phyloP scores from a whole-genome alignment of 2,113 vertebrate species.

The Calyptommatus sinebrachiatus region DNA sequence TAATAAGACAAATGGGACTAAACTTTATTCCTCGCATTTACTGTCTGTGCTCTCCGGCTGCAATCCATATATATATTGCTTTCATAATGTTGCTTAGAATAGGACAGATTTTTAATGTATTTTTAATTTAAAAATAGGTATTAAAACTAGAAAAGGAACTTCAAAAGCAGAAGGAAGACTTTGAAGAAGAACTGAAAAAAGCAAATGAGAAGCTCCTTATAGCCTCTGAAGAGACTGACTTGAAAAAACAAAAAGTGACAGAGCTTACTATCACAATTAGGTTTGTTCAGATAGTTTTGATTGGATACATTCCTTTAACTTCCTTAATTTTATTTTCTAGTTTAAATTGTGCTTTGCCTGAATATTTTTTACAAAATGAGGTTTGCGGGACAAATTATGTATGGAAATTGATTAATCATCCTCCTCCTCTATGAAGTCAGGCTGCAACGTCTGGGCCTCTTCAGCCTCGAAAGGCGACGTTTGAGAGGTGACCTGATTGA shows the following conservation, averaged over 20 bases:
- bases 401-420: not conserved
- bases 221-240: constrained; percentile 67
- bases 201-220: constrained; percentile 68
- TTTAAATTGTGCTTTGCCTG: not conserved
- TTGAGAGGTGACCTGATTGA: too few species aligned
- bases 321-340: not conserved
- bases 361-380: not conserved
- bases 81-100: too few species aligned
- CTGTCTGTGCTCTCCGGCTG: not conserved
- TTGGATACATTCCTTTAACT: not conserved
- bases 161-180: constrained; percentile 75
- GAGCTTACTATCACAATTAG: constrained; percentile 75
- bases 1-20: too few species aligned
- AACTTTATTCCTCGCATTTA: too few species aligned
- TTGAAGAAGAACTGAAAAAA: constrained; percentile 74
- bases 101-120: too few species aligned
- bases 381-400: not conserved
- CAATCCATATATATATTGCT: not conserved
- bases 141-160: constrained; percentile 85
- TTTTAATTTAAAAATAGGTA: constrained; percentile 69
- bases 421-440: too few species aligned
- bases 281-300: constrained; percentile 61
- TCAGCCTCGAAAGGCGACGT: too few species aligned
- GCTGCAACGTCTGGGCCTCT: too few species aligned
- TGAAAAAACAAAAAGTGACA: constrained; percentile 71